Evolutionary conservation across 2,888 invertebrate genomes (phyloP).

Genomic region (Adineta ricciae): DNA sequence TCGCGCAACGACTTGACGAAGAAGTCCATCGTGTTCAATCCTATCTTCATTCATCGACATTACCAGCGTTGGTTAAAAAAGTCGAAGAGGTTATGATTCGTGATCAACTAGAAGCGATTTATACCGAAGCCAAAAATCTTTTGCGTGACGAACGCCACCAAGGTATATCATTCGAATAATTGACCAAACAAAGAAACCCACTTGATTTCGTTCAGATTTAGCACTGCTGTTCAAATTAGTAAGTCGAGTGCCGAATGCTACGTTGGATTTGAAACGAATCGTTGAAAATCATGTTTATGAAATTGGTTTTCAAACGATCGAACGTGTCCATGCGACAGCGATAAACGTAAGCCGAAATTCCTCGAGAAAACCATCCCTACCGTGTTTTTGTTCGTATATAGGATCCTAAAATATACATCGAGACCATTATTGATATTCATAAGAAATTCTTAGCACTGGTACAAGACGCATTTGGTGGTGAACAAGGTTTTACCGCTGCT

Average conservation of each 20-base stretch:
- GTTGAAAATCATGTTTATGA: constrained; percentile 84
- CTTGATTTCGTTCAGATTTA: constrained; percentile 57
- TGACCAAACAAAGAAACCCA: not conserved
- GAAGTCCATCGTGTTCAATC: constrained; percentile 83
- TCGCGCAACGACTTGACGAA: constrained; percentile 80
- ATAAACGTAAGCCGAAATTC: constrained; percentile 54
- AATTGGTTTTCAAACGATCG: constrained; percentile 68
- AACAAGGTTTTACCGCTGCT: constrained; percentile 91
- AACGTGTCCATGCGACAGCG: constrained; percentile 81
- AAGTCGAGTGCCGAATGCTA: constrained; percentile 78
- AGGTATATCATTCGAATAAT: constrained; percentile 40
- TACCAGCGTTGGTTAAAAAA: constrained; percentile 72
- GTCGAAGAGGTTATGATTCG: constrained; percentile 90
- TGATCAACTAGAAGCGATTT: constrained; percentile 87
- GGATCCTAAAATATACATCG: constrained; percentile 94
- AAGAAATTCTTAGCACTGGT: constrained; percentile 92
- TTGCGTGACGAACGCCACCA: constrained; percentile 84
- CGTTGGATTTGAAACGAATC: constrained; percentile 73
- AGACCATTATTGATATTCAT: constrained; percentile 88
- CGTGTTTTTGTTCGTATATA: constrained; percentile 46
- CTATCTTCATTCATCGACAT: constrained; percentile 86
- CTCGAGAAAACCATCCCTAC: no score
- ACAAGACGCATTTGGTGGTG: constrained; percentile 82
- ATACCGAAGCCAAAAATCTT: constrained; percentile 78
- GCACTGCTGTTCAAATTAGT: constrained; percentile 89